A percentile compares a stretch with the other conserved stretches of the same genome.
Conservation (phyloP, 2,797 vertebrate genomes). For the Glyptemys insculpta region DNA sequence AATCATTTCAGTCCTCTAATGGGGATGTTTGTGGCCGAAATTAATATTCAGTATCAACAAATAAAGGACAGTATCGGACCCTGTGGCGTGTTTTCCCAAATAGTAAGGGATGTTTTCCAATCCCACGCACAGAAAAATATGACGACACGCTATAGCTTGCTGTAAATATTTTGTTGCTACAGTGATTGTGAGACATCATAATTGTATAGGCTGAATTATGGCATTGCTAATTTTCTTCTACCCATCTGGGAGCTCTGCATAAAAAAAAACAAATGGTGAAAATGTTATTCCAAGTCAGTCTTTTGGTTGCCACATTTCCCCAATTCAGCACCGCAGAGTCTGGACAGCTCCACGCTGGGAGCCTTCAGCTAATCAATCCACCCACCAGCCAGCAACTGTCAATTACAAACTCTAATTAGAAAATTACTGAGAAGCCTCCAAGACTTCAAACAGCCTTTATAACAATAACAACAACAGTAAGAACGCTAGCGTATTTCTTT, state of each 20-base stretch:
- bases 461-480: conserved; percentile 4
- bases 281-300: background rate
- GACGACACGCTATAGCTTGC: background rate
- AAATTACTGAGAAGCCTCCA: conserved; percentile 60
- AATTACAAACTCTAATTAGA: conserved; percentile 53
- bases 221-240: conserved; percentile 7
- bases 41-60: background rate
- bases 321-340: conserved; percentile 61
- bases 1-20: background rate
- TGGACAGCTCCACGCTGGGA: conserved; percentile 57
- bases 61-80: background rate
- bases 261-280: conserved; percentile 34
- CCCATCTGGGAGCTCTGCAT: conserved; percentile 22
- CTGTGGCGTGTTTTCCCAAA: background rate
- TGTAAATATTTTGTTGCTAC: background rate
- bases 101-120: background rate
- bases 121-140: background rate
- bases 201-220: background rate
- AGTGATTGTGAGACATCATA: background rate
- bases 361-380: conserved; percentile 33
- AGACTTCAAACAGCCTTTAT: conserved; percentile 46
- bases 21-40: background rate
- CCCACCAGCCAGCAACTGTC: conserved; percentile 39
- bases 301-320: conserved; percentile 3
- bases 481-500: conserved; percentile 41